Evolutionary conservation across 2,797 vertebrate species (phyloP), one percentile per base, ranked within the genome.

Genomic region (Poeciliopsis presidionis): DNA sequence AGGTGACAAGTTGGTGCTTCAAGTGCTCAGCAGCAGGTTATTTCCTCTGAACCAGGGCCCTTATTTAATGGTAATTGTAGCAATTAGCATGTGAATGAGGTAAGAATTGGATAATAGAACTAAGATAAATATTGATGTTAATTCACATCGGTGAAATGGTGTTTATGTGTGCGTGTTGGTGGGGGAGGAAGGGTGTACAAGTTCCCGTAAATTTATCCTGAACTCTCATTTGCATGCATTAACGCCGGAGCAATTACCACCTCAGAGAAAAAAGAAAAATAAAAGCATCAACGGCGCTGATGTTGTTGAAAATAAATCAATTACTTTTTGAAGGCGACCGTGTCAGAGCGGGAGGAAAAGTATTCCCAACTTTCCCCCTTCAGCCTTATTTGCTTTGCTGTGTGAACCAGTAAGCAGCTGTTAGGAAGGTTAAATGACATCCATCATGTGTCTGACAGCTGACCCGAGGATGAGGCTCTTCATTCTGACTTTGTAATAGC

Each of bases 1-100:
- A 90, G 89, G 91, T 93, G 90, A 92, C 81, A 82, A 85, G 87
- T 89, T 84, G 33, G 88, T 88, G 88, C 90, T 87, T 91, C 88
- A 73, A 87, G 90, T 86, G 88, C 92, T 94, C 90, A 90, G 90
- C 91, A 89, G 92, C 93, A 91, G 93, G 92, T 95, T 90, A 92
- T 93, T 93, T 92, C 91, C 91, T 93, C 87, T 93, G 91, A 95
- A 93, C 93, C 84, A 90, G 91, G 95, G 94, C 95, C 94, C 95
- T 97, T 97, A 96, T 96, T 96, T 96, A 96, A 96, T 95, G 95
- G 93, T 97, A 97, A 97, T 97, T 97, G 96, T 95, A 91, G 95
- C 96, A 96, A 97, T 97, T 97, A 97, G 95, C 95, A 97, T 97
- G 95, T 93, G 96, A 96, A 97, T 96, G 95, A 96, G 96, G 95